Percentiles rank a stretch among this genome's conserved stretches.
Conservation (phyloP, 2,888 invertebrate genomes). For the Axea sp. region DNA sequence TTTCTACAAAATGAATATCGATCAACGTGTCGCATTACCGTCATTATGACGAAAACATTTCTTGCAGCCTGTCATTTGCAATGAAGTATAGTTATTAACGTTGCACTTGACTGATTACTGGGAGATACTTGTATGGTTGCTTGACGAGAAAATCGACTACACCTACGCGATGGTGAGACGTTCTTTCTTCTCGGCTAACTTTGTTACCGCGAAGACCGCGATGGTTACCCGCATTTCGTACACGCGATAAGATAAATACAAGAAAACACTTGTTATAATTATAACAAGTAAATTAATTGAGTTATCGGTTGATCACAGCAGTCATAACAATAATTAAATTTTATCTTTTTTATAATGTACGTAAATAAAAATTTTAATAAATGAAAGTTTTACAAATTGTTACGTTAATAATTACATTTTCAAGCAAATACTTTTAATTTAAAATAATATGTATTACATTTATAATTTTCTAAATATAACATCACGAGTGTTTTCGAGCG, state of each 20-base stretch:
- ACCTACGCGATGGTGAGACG: slow-evolving; percentile 26
- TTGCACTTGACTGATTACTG: slow-evolving; percentile 55
- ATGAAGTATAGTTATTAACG: slow-evolving; percentile 53
- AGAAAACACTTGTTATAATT: slow-evolving; percentile 25
- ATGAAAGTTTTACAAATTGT: too few species aligned
- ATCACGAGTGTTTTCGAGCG: too few species aligned
- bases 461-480: too few species aligned
- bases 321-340: too few species aligned
- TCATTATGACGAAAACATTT: slow-evolving; percentile 51
- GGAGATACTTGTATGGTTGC: slow-evolving; percentile 51
- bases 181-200: slow-evolving; percentile 27
- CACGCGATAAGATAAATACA: slow-evolving; percentile 34
- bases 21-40: slow-evolving; percentile 46
- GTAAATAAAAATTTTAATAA: too few species aligned
- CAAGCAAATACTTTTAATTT: too few species aligned
- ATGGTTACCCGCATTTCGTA: slow-evolving; percentile 14
- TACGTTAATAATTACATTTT: too few species aligned
- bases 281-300: too few species aligned
- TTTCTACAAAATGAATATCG: slow-evolving; percentile 43
- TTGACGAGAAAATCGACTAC: slow-evolving; percentile 50
- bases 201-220: slow-evolving; percentile 27
- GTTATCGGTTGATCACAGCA: too few species aligned
- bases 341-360: too few species aligned
- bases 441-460: too few species aligned
- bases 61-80: slow-evolving; percentile 24